Evolutionary conservation across 2,888 invertebrate species (phyloP).

Genomic region (Odontomyia ornata): DNA sequence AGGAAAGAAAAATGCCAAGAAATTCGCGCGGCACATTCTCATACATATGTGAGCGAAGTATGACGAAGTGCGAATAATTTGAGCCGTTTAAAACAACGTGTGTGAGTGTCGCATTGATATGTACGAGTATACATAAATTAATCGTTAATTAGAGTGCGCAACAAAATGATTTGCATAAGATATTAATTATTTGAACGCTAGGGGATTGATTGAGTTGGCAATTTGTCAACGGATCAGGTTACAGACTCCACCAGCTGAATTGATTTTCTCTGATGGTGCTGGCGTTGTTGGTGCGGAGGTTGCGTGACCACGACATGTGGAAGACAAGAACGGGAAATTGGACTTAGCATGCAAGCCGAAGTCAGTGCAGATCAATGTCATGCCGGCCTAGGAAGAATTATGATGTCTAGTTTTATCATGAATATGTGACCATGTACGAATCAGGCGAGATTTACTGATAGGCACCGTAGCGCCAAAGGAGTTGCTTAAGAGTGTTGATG

Average conservation of each 20-base stretch:
- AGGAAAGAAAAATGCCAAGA: background rate
- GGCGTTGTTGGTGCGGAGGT: background rate
- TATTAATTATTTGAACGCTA: constrained; percentile 27
- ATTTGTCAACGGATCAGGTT: constrained; percentile 26
- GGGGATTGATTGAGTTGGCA: constrained; percentile 36
- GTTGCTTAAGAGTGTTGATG: no score
- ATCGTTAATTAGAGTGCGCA: constrained; percentile 20
- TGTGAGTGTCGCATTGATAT: constrained; percentile 3
- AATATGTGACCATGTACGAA: background rate
- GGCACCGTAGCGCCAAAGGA: no score
- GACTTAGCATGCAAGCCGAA: background rate
- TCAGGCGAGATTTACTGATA: no score
- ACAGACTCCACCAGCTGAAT: constrained; percentile 13
- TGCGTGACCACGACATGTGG: background rate
- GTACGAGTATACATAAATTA: constrained; percentile 23
- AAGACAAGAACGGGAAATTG: background rate
- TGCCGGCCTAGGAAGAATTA: background rate
- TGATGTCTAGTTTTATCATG: background rate
- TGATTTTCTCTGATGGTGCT: background rate
- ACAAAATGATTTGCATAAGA: constrained; percentile 24
- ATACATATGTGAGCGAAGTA: background rate
- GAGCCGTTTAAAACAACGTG: background rate
- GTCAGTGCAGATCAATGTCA: constrained; percentile 5
- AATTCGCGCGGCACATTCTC: background rate
- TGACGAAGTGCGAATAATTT: constrained; percentile 25